These are phyloP conservation scores for Pseudorasbora parva DNA, from an alignment of 2,113 vertebrate species.

Conservation along the genomic window DNA sequence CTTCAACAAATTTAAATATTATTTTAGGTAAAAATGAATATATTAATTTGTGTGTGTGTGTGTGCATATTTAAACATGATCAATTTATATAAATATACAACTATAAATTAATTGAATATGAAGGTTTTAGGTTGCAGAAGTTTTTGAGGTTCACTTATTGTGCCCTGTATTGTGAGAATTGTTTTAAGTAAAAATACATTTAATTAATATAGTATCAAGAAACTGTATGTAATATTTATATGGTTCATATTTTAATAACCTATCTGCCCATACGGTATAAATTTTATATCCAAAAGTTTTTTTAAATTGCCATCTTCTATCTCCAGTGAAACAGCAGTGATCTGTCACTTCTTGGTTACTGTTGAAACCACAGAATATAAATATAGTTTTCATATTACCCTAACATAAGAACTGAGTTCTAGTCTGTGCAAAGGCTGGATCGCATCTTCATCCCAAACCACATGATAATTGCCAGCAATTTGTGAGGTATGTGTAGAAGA, in stretches of 20 bases:
- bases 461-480: slow-evolving; percentile 48
- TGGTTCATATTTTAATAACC: not conserved
- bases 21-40: not conserved
- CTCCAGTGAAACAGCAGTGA: not conserved
- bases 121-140: no score
- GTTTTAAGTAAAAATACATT: no score
- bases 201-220: no score
- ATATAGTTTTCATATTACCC: slow-evolving; percentile 24
- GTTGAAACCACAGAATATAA: slow-evolving; percentile 21
- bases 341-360: slow-evolving; percentile 7
- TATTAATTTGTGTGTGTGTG: no score
- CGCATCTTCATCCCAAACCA: slow-evolving; percentile 24
- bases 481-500: slow-evolving; percentile 49
- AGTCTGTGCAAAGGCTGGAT: slow-evolving; percentile 9
- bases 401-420: not conserved
- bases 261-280: not conserved
- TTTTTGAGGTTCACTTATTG: no score
- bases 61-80: no score
- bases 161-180: no score
- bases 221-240: no score
- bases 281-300: not conserved
- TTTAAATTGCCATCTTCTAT: not conserved
- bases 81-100: no score
- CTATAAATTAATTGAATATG: no score
- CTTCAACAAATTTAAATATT: not conserved